Evolutionary conservation across 2,888 invertebrate genomes (phyloP).

Genomic region (Cephalotes varians): DNA sequence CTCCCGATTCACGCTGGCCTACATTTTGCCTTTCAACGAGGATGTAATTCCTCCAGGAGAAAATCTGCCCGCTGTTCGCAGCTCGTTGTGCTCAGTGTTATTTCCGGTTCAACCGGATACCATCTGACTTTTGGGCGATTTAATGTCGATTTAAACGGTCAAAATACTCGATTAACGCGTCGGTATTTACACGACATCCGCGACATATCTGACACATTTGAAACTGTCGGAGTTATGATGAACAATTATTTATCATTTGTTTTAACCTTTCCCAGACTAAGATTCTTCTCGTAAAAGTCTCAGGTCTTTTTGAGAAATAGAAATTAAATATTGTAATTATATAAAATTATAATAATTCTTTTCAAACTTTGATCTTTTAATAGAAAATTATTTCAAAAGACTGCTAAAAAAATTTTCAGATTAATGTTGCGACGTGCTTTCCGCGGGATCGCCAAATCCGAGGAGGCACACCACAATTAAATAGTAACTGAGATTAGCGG

Average conservation of each 20-base stretch:
- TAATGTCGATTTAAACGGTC: slow-evolving; percentile 35
- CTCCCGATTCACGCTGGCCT: slow-evolving; percentile 52
- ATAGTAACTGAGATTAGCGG: no score
- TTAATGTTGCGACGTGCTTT: no score
- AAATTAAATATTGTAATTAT: not conserved
- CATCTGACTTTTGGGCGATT: not conserved
- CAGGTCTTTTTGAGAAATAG: not conserved
- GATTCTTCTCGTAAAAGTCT: not conserved
- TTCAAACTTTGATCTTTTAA: not conserved
- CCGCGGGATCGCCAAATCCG: no score
- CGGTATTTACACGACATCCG: slow-evolving; percentile 14
- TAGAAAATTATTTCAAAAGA: not conserved
- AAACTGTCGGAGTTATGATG: slow-evolving; percentile 24
- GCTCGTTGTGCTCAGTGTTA: slow-evolving; percentile 60
- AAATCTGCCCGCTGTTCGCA: slow-evolving; percentile 71
- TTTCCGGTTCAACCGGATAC: slow-evolving; percentile 35
- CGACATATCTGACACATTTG: slow-evolving; percentile 13
- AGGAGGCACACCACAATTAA: no score
- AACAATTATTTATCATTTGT: slow-evolving; percentile 21
- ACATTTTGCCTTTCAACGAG: slow-evolving; percentile 51
- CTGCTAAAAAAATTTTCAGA: not conserved
- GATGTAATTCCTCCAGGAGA: slow-evolving; percentile 71
- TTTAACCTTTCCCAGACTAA: not conserved
- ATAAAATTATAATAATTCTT: not conserved
- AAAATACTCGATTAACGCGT: slow-evolving; percentile 24